These are phyloP conservation scores for Varecia variegata DNA, from an alignment of 2,797 vertebrate species.

Conservation along the genomic window DNA sequence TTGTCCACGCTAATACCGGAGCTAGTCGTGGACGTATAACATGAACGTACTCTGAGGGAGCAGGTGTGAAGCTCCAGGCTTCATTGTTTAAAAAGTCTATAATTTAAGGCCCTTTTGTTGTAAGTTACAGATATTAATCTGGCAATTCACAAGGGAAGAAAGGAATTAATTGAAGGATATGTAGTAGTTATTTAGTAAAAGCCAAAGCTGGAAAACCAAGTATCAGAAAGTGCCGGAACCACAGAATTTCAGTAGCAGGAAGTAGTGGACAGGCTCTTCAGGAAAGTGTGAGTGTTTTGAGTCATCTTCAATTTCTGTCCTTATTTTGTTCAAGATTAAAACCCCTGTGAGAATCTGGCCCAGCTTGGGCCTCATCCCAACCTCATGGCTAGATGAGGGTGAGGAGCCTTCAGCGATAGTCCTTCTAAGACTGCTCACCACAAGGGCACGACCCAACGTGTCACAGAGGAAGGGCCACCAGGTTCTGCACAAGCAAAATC, in stretches of 20 bases:
- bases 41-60: not conserved
- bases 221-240: not conserved
- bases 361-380: not conserved
- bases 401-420: not conserved
- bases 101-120: not conserved
- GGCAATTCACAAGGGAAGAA: not conserved
- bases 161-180: not conserved
- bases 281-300: not conserved
- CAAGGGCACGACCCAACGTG: not conserved
- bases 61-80: not conserved
- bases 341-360: not conserved
- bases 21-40: not conserved
- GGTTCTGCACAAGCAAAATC: not conserved
- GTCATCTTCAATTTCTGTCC: not conserved
- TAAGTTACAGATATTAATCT: not conserved
- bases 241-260: not conserved
- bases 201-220: not conserved
- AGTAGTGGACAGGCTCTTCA: not conserved
- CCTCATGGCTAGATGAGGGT: not conserved
- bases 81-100: slow-evolving; percentile 24
- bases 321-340: slow-evolving; percentile 12
- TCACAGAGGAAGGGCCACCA: not conserved
- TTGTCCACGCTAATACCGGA: not conserved
- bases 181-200: slow-evolving; percentile 8
- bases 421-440: not conserved